These are phyloP conservation scores for Potamarius usumacintae DNA, from an alignment of 2,113 vertebrate species.

Conservation along the genomic window DNA sequence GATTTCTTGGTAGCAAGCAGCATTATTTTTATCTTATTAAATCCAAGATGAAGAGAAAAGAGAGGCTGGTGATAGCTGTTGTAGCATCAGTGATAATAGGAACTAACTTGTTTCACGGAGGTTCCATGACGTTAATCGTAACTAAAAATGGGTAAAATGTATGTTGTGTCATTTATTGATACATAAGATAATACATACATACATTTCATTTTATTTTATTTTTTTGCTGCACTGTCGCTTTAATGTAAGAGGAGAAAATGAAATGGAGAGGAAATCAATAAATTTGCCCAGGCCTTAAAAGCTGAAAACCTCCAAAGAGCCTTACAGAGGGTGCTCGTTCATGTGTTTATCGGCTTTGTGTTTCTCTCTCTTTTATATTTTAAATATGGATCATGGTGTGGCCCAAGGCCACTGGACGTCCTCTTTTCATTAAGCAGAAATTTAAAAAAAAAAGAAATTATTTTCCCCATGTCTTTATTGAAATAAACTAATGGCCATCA, in stretches of 20 bases:
- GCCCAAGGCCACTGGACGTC: not conserved
- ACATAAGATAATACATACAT: no score
- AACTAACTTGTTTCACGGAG: not conserved
- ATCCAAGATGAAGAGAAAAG: not conserved
- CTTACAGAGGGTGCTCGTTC: not conserved
- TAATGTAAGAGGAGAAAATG: constrained; percentile 11
- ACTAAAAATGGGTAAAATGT: not conserved
- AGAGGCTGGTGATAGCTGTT: not conserved
- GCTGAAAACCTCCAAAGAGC: constrained; percentile 22
- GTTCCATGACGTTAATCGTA: not conserved
- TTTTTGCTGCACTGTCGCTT: not conserved
- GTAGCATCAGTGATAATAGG: not conserved
- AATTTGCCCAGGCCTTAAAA: not conserved
- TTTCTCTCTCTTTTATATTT: not conserved
- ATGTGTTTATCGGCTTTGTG: constrained; percentile 15
- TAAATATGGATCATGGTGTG: not conserved
- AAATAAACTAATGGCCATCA: not conserved
- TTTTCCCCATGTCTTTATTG: not conserved
- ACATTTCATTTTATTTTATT: no score
- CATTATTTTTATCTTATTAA: not conserved
- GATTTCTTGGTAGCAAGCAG: not conserved
- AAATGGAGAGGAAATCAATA: constrained; percentile 36
- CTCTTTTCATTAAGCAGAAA: not conserved
- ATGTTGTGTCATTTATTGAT: not conserved
- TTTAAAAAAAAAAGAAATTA: not conserved